Percentiles rank a stretch among this genome's conserved stretches.
phyloP scores from a whole-genome alignment of 2,113 vertebrate species.

The Pseudolaguvia tuberculata region DNA sequence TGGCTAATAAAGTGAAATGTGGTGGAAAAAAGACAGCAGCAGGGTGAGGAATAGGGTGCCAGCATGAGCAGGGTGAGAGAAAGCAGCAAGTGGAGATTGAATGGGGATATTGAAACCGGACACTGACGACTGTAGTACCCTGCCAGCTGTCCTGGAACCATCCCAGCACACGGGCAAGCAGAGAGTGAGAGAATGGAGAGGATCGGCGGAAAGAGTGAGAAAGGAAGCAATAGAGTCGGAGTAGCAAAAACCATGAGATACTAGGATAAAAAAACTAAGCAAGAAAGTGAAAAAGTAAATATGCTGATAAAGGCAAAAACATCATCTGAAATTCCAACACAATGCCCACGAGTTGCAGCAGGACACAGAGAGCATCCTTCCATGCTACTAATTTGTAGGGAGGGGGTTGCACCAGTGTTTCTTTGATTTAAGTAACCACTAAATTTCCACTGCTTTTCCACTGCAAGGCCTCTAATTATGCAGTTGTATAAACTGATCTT shows the following conservation, averaged over 20 bases:
- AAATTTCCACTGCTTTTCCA: too few relatives aligned
- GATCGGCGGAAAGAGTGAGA: not conserved
- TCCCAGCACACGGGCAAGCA: constrained; percentile 36
- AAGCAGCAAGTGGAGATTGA: constrained; percentile 41
- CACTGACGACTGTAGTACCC: constrained; percentile 48
- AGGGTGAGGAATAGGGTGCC: constrained; percentile 8
- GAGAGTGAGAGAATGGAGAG: constrained; percentile 9
- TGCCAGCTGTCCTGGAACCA: constrained; percentile 50
- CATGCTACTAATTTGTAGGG: not conserved
- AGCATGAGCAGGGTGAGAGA: constrained; percentile 43
- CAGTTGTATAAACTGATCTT: too few relatives aligned
- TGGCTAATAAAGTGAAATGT: constrained; percentile 3
- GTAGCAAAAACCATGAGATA: not conserved
- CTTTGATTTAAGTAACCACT: too few relatives aligned
- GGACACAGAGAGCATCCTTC: not conserved
- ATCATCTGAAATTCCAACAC: not conserved
- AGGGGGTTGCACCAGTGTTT: too few relatives aligned
- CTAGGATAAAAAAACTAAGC: constrained; percentile 6
- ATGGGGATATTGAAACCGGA: constrained; percentile 53
- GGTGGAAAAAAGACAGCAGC: constrained; percentile 18
- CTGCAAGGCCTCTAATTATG: too few relatives aligned
- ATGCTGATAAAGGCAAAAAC: constrained; percentile 4
- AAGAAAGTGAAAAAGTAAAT: not conserved
- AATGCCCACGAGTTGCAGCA: not conserved
- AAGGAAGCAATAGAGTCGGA: constrained; percentile 4